Conservation (phyloP, 2,888 invertebrate genomes). For the Hetaerina titia region DNA sequence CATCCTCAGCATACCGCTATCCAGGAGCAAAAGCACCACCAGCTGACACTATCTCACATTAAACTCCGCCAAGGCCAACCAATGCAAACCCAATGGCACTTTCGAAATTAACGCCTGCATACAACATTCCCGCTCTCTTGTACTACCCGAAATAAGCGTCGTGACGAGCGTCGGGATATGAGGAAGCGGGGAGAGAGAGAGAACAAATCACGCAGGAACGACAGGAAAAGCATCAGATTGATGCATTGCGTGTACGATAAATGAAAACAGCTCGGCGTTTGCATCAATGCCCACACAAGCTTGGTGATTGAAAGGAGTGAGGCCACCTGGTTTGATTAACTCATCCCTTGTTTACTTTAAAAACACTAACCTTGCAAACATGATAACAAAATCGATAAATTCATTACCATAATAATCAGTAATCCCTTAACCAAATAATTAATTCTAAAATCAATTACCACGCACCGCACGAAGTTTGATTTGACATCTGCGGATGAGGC, state of each 20-base stretch:
- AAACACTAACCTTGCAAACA: not conserved
- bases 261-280: not conserved
- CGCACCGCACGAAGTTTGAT: no score
- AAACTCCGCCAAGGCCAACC: not conserved
- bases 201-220: not conserved
- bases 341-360: not conserved
- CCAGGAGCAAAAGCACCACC: not conserved
- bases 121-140: not conserved
- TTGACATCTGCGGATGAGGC: no score
- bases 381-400: not conserved
- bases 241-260: not conserved
- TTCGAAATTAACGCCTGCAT: conserved; percentile 49
- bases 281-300: not conserved
- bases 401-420: no score
- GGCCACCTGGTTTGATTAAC: not conserved
- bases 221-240: not conserved
- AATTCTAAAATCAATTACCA: no score
- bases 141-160: not conserved
- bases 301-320: not conserved
- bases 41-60: conserved; percentile 25
- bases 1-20: not conserved
- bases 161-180: not conserved
- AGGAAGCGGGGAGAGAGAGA: not conserved
- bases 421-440: no score
- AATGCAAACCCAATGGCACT: conserved; percentile 44